These are phyloP conservation scores for Ochotona curzoniae DNA, from an alignment of 2,113 vertebrate species.

Conservation along the genomic window DNA sequence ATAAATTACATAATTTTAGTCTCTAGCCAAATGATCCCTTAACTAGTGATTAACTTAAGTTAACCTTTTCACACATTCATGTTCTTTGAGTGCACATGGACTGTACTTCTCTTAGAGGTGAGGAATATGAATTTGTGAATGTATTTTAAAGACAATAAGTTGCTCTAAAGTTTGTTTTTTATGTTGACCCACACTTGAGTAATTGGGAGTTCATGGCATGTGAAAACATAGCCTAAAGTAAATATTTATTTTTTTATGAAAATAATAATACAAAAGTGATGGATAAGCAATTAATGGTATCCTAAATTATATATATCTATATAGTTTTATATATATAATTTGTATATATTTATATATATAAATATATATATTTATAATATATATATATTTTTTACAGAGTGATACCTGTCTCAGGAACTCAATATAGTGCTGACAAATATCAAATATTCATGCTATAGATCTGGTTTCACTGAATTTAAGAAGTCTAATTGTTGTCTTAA, in stretches of 20 bases:
- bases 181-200: neutral
- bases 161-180: neutral
- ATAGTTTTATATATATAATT: too few species aligned
- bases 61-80: neutral
- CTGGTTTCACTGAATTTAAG: neutral
- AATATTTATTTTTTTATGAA: neutral
- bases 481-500: neutral
- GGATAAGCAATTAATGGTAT: neutral
- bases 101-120: neutral
- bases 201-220: neutral
- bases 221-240: neutral
- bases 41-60: neutral
- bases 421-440: neutral
- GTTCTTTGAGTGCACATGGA: neutral
- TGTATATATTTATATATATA: too few species aligned
- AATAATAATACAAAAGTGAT: neutral
- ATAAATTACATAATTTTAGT: neutral
- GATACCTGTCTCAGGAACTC: neutral
- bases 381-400: neutral
- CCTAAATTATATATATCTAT: neutral
- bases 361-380: too few species aligned
- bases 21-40: neutral
- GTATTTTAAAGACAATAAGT: neutral
- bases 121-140: neutral
- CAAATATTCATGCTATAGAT: neutral